Percentiles rank a stretch among this genome's conserved stretches.
Conservation (phyloP, 2,888 invertebrate species). For the Sialis lutaria region DNA sequence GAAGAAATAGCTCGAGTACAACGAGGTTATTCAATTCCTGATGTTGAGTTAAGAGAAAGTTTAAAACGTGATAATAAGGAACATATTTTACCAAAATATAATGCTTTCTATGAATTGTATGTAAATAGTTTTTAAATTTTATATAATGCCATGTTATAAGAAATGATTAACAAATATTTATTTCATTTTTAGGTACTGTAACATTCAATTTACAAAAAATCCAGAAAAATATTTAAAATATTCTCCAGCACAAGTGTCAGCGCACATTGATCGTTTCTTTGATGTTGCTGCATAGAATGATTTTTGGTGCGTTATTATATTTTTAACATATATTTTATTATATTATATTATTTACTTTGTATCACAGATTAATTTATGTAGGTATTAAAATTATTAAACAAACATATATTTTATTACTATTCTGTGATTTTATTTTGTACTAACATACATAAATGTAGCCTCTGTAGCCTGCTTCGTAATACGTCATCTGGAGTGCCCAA, state of each 20-base stretch:
- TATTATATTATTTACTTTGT: not conserved
- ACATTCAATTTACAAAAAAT: constrained; percentile 78
- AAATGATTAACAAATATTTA: constrained; percentile 3
- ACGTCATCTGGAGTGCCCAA: too few species aligned
- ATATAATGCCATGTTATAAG: not conserved
- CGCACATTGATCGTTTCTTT: constrained; percentile 77
- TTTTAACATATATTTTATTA: not conserved
- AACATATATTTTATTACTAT: too few species aligned
- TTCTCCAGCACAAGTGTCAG: constrained; percentile 66
- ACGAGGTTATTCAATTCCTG: constrained; percentile 84
- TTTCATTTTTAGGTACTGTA: constrained; percentile 37
- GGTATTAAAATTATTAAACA: too few species aligned
- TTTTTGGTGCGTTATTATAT: not conserved
- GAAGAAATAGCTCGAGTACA: constrained; percentile 77
- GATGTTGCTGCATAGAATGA: constrained; percentile 59
- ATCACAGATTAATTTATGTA: too few species aligned
- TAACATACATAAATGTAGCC: too few species aligned
- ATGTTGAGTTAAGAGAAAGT: constrained; percentile 72
- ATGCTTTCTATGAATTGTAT: constrained; percentile 57
- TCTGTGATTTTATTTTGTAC: too few species aligned
- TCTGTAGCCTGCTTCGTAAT: too few species aligned
- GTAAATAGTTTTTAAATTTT: constrained; percentile 11
- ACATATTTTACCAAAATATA: constrained; percentile 71
- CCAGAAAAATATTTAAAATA: constrained; percentile 87
- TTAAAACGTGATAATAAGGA: constrained; percentile 83